These are phyloP conservation scores for Incurvaria masculella DNA, from an alignment of 2,888 invertebrate species.

Conservation along the genomic window DNA sequence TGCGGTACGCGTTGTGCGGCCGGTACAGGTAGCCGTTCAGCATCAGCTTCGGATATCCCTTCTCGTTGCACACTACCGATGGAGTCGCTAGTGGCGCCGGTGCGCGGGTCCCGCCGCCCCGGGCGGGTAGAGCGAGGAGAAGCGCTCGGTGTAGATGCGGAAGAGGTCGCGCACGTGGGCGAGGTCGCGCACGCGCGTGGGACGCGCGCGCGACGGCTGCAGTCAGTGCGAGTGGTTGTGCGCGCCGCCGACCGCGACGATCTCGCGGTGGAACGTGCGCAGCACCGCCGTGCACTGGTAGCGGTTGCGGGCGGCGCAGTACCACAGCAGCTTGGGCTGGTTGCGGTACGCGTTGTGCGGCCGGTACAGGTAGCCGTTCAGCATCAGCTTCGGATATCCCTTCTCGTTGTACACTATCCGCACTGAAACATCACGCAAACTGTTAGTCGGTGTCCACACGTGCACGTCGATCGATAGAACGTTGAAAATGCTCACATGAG, in stretches of 20 bases:
- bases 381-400: conserved; percentile 40
- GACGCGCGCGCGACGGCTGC: conserved; percentile 8
- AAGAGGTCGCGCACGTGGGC: conserved; percentile 25
- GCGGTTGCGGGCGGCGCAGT: conserved; percentile 37
- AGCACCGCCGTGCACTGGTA: conserved; percentile 36
- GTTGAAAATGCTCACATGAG: too few relatives aligned
- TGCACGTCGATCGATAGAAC: too few relatives aligned
- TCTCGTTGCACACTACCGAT: too few relatives aligned
- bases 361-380: conserved; percentile 37
- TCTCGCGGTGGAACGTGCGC: conserved; percentile 33
- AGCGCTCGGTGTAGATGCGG: conserved; percentile 26
- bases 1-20: conserved; percentile 47
- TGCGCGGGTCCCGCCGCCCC: not conserved
- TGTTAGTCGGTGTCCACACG: too few relatives aligned
- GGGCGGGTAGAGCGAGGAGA: conserved; percentile 15
- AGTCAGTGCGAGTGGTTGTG: conserved; percentile 29
- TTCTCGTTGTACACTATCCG: conserved; percentile 33
- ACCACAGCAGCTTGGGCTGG: conserved; percentile 41
- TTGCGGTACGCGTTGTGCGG: conserved; percentile 48
- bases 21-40: conserved; percentile 51
- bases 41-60: conserved; percentile 45
- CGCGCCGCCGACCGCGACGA: conserved; percentile 30
- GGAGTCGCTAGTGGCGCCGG: not conserved
- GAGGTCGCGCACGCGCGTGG: conserved; percentile 15
- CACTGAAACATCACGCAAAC: conserved; percentile 36